A percentile compares a stretch with the other conserved stretches of the same genome.
phyloP scores from a whole-genome alignment of 2,113 vertebrate species.

The Sciurus niger region DNA sequence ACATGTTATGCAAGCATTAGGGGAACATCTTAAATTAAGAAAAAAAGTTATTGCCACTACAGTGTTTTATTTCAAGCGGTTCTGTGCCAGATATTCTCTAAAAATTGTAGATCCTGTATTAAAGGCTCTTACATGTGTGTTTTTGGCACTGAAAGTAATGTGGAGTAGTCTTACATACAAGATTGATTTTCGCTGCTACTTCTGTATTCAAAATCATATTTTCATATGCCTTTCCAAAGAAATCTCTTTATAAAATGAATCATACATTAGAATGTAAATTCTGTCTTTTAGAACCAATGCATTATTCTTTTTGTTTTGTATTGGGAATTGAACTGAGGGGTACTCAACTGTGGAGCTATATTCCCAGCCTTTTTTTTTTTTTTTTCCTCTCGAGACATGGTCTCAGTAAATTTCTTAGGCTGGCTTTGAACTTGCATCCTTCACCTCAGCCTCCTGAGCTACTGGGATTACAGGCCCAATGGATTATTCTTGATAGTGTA shows the following conservation, averaged over 20 bases:
- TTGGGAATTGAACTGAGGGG: no score
- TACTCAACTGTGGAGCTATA: no score
- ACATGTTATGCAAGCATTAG: constrained; percentile 93
- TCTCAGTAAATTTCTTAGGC: no score
- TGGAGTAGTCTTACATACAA: constrained; percentile 96
- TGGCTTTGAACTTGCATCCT: no score
- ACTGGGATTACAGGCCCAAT: no score
- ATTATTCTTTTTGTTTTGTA: no score
- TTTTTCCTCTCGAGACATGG: no score
- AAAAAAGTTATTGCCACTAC: not conserved
- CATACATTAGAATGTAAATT: not conserved
- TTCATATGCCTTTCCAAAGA: not conserved
- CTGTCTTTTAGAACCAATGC: not conserved
- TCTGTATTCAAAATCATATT: constrained; percentile 92
- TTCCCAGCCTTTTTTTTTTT: no score
- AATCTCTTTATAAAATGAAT: not conserved
- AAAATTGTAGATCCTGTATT: constrained; percentile 97
- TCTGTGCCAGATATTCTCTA: constrained; percentile 96
- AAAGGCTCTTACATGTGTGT: constrained; percentile 96
- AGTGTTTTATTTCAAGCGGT: constrained; percentile 96
- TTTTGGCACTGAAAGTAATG: constrained; percentile 97
- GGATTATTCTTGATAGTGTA: constrained; percentile 92
- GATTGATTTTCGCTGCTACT: constrained; percentile 96
- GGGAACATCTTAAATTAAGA: constrained; percentile 89
- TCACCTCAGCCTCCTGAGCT: no score